Conservation (phyloP, 1,140 invertebrate species). For the Orius laevigatus region DNA sequence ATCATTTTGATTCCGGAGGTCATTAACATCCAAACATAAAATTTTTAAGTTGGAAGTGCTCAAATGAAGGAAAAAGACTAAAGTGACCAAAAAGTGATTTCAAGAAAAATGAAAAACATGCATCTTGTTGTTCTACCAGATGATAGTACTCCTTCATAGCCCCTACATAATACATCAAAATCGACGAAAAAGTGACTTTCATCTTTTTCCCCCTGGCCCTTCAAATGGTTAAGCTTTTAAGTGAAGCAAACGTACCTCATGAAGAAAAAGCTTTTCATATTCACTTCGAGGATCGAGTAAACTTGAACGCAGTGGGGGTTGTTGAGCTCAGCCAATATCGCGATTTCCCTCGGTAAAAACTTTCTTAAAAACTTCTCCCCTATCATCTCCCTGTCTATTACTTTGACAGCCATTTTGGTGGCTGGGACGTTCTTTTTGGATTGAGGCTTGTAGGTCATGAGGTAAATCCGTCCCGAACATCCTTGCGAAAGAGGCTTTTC, state of each 20-base stretch:
- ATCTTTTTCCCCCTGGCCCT: no score
- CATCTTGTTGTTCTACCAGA: no score
- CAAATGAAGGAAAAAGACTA: neutral
- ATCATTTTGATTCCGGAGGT: no score
- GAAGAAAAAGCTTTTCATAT: constrained; percentile 66
- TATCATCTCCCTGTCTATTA: constrained; percentile 50
- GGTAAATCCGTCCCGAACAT: neutral
- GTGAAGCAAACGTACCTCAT: constrained; percentile 34
- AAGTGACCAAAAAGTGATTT: no score
- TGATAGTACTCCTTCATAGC: no score
- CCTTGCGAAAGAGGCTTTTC: constrained; percentile 2
- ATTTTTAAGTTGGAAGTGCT: neutral
- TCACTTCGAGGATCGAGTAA: constrained; percentile 65
- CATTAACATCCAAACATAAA: no score
- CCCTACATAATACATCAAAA: no score
- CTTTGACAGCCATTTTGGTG: constrained; percentile 46
- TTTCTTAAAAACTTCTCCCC: constrained; percentile 57
- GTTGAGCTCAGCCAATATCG: constrained; percentile 72
- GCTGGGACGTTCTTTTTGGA: constrained; percentile 20
- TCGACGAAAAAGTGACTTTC: no score
- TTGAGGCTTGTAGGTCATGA: neutral
- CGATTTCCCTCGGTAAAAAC: constrained; percentile 78
- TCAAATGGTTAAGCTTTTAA: neutral
- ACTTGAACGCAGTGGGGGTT: constrained; percentile 80
- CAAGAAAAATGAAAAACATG: no score